Conservation (phyloP, 2,797 vertebrate genomes). For the Gymnothorax javanicus region DNA sequence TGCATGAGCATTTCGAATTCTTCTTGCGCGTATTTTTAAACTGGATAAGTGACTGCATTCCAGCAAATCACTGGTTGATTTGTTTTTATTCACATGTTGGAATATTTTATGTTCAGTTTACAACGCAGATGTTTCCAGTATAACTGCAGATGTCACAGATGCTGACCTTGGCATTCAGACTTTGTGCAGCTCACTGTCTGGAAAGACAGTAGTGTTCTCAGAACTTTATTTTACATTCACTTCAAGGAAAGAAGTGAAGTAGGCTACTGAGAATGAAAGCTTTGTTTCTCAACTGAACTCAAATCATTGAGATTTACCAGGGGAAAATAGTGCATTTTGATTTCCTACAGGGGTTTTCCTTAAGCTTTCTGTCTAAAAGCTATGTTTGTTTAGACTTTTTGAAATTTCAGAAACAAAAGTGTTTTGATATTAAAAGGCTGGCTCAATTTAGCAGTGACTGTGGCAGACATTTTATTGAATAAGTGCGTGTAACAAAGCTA, state of each 20-base stretch:
- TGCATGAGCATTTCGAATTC: too few species aligned
- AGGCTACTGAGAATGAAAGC: neutral
- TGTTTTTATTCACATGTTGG: neutral
- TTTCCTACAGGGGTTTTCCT: neutral
- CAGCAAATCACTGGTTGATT: neutral
- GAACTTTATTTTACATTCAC: neutral
- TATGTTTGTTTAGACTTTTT: neutral
- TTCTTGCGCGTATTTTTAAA: too few species aligned
- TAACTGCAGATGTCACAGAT: neutral
- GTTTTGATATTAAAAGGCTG: neutral
- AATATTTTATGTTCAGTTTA: neutral
- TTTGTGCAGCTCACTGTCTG: neutral
- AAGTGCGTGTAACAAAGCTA: neutral
- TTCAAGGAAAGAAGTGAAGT: neutral
- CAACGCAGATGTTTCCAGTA: neutral
- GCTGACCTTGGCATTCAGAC: neutral
- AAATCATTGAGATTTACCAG: neutral
- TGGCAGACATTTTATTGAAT: conserved; percentile 5
- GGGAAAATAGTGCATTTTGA: neutral
- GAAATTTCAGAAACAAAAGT: neutral
- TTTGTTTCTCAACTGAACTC: neutral
- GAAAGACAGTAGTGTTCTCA: neutral
- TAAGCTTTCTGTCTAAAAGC: neutral
- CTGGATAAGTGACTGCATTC: neutral
- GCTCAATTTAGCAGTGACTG: neutral